These are phyloP conservation scores for Sylvilagus bachmani DNA, from an alignment of 2,113 vertebrate genomes.

Conservation along the genomic window DNA sequence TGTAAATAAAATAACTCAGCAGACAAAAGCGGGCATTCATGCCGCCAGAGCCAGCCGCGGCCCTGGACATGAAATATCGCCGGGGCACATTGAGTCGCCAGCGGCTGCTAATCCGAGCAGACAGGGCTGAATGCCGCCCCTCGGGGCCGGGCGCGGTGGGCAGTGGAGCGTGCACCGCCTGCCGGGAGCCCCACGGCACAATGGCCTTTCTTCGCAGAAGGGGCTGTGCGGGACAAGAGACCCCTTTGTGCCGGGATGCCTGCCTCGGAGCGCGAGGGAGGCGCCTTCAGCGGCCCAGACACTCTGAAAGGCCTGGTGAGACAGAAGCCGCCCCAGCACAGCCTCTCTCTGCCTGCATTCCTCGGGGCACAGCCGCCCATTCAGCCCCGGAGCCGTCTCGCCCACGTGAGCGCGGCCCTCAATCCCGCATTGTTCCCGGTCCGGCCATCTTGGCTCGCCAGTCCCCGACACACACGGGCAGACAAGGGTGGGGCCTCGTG, in stretches of 20 bases:
- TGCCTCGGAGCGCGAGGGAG: slow-evolving; percentile 85
- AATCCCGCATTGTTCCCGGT: slow-evolving; percentile 80
- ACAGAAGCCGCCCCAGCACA: slow-evolving; percentile 88
- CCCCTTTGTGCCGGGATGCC: slow-evolving; percentile 87
- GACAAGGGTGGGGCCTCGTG: no score
- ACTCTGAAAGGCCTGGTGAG: slow-evolving; percentile 89
- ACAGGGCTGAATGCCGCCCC: slow-evolving; percentile 89
- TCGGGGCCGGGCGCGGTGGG: slow-evolving; percentile 84
- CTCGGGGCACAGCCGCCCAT: slow-evolving; percentile 83
- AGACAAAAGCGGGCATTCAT: slow-evolving; percentile 90
- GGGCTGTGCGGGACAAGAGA: slow-evolving; percentile 90
- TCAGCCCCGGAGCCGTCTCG: slow-evolving; percentile 78
- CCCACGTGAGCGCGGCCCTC: slow-evolving; percentile 80
- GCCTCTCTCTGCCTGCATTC: slow-evolving; percentile 86
- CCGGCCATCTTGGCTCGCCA: slow-evolving; percentile 44
- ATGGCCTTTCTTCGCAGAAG: slow-evolving; percentile 87
- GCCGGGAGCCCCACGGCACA: slow-evolving; percentile 90
- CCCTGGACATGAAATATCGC: slow-evolving; percentile 88
- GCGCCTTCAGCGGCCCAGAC: slow-evolving; percentile 89
- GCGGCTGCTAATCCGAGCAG: slow-evolving; percentile 89
- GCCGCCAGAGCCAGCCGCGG: slow-evolving; percentile 84
- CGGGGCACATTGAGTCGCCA: slow-evolving; percentile 86
- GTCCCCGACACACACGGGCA: background rate
- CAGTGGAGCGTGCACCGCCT: slow-evolving; percentile 89
- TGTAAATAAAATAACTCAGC: slow-evolving; percentile 89